Base-by-base conservation (phyloP, 1,140 invertebrate species). In the Archivesica marissinica region DNA sequence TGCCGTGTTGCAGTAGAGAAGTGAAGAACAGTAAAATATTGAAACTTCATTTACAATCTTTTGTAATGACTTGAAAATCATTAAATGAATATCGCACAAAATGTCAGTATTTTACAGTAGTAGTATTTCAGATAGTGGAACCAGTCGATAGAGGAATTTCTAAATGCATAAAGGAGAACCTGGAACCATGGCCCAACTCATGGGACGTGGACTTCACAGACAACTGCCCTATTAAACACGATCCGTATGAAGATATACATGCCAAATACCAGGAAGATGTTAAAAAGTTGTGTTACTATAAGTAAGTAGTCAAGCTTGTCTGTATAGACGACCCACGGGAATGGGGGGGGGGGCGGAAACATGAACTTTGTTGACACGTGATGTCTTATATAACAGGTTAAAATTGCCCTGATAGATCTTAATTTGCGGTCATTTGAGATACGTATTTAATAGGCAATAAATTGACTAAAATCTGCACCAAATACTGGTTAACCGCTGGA, bases 71-170 rank as follows among this genome's bases (percentile, higher is more conserved):
- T n/a, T n/a, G n/a, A n/a, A n/a, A n/a, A n/a, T n/a, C n/a, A n/a
- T n/a, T n/a, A n/a, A n/a, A n/a, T n/a, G n/a, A n/a, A n/a, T n/a
- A n/a, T n/a, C n/a, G n/a, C n/a, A n/a, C n/a, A n/a, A n/a, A n/a
- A n/a, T n/a, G n/a, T n/a, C n/a, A n/a, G n/a, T n/a, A n/a, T n/a
- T n/a, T n/a, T n/a, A n/a, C n/a, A n/a, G n/a, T n/a, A n/a, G n/a
- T n/a, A n/a, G n/a, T 76, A 2, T 64, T 70, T 38, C 52, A 99
- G 96, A 99, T 99, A 61, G 97, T 99, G 74, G 94, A 96, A 0
- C 99, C 99, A 0, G 96, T 97, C 89, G 99, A 99, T 93, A 96
- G 96, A 91, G 95, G 96, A 61, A 99, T 99, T 84, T 96, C 99
- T 88, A 94, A 96, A 28, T 87, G 89, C 54, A 99, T 99, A 89